Conservation (phyloP, 2,113 vertebrate genomes). For the Bothrops jararaca region DNA sequence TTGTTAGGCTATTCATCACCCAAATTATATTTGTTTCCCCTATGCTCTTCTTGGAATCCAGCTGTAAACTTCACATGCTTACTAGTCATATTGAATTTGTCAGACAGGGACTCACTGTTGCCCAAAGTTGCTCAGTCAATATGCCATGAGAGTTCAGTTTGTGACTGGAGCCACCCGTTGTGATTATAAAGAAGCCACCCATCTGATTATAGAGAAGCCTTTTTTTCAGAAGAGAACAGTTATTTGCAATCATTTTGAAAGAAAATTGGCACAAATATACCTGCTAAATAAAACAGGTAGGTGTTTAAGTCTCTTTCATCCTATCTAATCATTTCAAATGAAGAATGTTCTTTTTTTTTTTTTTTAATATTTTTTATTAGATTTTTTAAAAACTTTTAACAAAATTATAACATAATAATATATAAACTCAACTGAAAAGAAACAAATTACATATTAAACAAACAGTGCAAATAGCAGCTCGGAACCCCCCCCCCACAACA, state of each 20-base stretch:
- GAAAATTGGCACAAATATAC: not conserved
- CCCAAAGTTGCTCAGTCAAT: not conserved
- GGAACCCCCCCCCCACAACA: too few relatives aligned
- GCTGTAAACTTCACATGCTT: not conserved
- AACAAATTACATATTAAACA: too few relatives aligned
- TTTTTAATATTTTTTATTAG: too few relatives aligned
- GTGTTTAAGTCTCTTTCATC: constrained; percentile 1
- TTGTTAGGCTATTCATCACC: not conserved
- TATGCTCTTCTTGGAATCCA: not conserved
- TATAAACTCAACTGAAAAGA: too few relatives aligned
- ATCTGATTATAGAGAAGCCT: not conserved
- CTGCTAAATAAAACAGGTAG: not conserved
- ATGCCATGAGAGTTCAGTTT: not conserved
- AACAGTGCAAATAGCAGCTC: too few relatives aligned
- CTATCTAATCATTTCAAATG: constrained; percentile 8
- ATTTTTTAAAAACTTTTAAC: too few relatives aligned
- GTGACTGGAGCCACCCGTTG: not conserved
- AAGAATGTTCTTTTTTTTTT: not conserved
- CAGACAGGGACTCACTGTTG: not conserved
- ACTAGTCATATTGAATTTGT: not conserved
- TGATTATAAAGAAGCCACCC: not conserved
- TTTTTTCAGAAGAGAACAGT: not conserved
- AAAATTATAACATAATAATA: too few relatives aligned
- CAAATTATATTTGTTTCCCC: not conserved
- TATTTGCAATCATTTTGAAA: not conserved